Evolutionary conservation across 2,888 invertebrate species (phyloP), one percentile per base, ranked within the genome.

Genomic region (Rhagonycha lutea): DNA sequence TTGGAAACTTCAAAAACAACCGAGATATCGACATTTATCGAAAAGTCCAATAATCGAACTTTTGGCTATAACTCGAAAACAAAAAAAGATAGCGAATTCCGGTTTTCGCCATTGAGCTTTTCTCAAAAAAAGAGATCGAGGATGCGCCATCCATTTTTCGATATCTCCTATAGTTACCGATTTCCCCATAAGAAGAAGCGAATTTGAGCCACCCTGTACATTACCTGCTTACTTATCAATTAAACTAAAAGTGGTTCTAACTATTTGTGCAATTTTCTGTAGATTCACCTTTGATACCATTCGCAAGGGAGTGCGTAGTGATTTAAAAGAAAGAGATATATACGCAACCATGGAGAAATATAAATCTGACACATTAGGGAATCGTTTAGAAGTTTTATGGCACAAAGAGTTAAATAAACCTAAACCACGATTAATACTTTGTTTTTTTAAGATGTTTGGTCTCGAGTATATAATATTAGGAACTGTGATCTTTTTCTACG

Each of bases 321-420:
- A 93, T 80, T 89, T 94, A 62, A 90, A 91, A 82, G 90, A 91
- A 68, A 88, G 90, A 67, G 92, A 93, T 82, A 85, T 93, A n/a
- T 92, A 91, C 82, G 88, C 90, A 80, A 89, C 90, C 67, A 86
- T 91, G n/a, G 86, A 88, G 68, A 87, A 87, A n/a, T 90, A 91
- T 79, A 87, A 87, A 70, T 90, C 92, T 5, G 87, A 89, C 75
- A 82, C 83, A 14, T 84, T 90, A 28, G 90, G 90, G 1, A 86
- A 88, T 29, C 84, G 84, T 68, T 87, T 90, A 90, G 86, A 86
- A 80, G 79, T 82, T 9, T 79, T 83, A 74, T 86, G 84, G 83
- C 80, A 82, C 68, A 74, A 77, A 69, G 77, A 81, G 63, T 69
- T 67, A 28, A 70, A 62, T 14, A 73, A 70, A 14, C 24, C 26